Base-by-base conservation (phyloP, 2,888 invertebrate genomes). In the Hydraecia micacea region DNA sequence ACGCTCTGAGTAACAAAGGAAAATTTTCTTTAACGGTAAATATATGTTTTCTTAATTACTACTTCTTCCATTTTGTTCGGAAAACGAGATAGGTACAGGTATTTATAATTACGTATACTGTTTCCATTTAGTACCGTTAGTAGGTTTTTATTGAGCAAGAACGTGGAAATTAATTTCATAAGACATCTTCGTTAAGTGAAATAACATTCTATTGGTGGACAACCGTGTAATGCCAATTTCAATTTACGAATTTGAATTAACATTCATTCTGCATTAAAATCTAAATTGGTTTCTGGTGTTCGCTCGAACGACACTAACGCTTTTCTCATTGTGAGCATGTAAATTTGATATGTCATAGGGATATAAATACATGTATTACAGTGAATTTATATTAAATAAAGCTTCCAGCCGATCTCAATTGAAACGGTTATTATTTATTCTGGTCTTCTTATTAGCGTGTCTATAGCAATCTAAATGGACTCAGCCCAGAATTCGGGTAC, bases 201-300 rank as follows among this genome's bases (percentile, higher is more conserved):
- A 83, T 67, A 72, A 76, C 84, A 76, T 60, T 62, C 83, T 21
- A 66, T 75, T 76, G 67, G 79, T 84, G 82, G 77, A 77, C 75
- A 82, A 86, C 70, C 83, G 83, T 84, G 75, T 75, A 82, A 86
- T 83, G 74, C 83, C 73, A 83, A 83, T 86, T 84, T 83, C 83
- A 84, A 84, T 83, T 83, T 86, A 71, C 49, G 79, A 73, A 83
- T 79, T 75, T 55, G 78, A 82, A 82, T 75, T 75, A 69, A 85
- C 83, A 81, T 77, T 72, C 39, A 81, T 77, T 84, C 55, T 82
- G 75, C 73, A 84, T 76, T 85, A 60, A 75, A 82, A 60, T 86
- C 76, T 86, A 80, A 86, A 85, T 85, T 85, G 86, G 46, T 80
- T 86, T 85, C 52, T 80, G 66, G 66, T 77, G 73, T 79, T 86